phyloP scores from a whole-genome alignment of 2,797 vertebrate species.

The Naso thynnoides region DNA sequence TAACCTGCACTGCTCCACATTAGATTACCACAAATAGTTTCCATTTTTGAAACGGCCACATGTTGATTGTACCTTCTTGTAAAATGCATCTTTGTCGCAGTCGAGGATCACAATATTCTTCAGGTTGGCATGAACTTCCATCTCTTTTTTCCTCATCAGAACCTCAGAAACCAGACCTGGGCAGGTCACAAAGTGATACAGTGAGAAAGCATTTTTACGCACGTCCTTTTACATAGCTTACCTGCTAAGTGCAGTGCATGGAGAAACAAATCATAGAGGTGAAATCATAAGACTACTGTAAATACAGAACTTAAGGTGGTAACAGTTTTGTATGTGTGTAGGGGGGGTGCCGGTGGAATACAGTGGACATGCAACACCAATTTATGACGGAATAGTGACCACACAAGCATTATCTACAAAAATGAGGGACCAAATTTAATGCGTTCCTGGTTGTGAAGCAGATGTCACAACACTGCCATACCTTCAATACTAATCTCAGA shows the following conservation, averaged over 20 bases:
- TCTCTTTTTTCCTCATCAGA: slow-evolving; percentile 89
- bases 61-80: slow-evolving; percentile 90
- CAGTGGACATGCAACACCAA: background rate
- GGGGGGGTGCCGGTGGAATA: no score
- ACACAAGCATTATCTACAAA: background rate
- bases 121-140: slow-evolving; percentile 91
- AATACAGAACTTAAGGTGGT: background rate
- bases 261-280: slow-evolving; percentile 1
- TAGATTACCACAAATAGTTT: background rate
- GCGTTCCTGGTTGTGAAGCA: background rate
- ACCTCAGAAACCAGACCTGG: slow-evolving; percentile 93
- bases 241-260: background rate
- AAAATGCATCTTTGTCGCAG: slow-evolving; percentile 90
- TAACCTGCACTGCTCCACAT: background rate
- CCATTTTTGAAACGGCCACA: background rate
- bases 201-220: background rate
- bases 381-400: background rate
- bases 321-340: background rate
- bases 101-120: slow-evolving; percentile 95
- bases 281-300: background rate
- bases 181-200: slow-evolving; percentile 15
- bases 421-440: background rate
- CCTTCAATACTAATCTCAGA: slow-evolving; percentile 96
- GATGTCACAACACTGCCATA: slow-evolving; percentile 53
- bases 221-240: background rate